Percentiles rank a stretch among this genome's conserved stretches.
Conservation (phyloP, 1,140 invertebrate species). For the Triops cancriformis region DNA sequence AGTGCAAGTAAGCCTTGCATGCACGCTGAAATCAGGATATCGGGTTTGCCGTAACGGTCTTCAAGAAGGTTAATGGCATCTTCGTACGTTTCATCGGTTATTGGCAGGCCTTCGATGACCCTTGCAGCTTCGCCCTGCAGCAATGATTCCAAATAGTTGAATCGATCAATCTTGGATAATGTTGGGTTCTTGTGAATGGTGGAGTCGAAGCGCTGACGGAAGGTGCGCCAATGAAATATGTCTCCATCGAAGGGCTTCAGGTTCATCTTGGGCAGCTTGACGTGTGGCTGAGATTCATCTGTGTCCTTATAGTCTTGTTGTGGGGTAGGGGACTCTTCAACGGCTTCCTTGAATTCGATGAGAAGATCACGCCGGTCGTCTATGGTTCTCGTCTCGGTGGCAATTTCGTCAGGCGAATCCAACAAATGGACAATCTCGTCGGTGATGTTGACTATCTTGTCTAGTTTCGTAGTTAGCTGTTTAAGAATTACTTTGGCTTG, state of each 20-base stretch:
- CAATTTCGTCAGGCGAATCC: neutral
- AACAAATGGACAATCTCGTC: neutral
- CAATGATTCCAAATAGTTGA: neutral
- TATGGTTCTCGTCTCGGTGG: neutral
- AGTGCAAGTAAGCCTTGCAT: neutral
- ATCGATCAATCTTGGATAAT: neutral
- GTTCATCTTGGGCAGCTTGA: conserved; percentile 11
- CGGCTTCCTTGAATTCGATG: neutral
- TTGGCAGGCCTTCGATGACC: neutral
- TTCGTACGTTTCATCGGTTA: neutral
- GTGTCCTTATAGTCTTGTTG: neutral
- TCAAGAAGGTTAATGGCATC: neutral
- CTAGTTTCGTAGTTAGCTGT: neutral
- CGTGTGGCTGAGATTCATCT: neutral
- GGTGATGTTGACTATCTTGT: neutral
- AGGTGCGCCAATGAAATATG: no score
- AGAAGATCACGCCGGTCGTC: neutral
- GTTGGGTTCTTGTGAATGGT: neutral
- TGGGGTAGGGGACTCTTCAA: neutral
- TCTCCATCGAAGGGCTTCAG: no score
- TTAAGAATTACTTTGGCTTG: neutral
- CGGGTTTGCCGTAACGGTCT: neutral
- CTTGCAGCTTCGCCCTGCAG: neutral
- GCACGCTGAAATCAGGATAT: neutral
- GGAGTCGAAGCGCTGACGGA: no score